Base-by-base conservation (phyloP, 1,140 invertebrate genomes). In the Coelopa frigida region DNA sequence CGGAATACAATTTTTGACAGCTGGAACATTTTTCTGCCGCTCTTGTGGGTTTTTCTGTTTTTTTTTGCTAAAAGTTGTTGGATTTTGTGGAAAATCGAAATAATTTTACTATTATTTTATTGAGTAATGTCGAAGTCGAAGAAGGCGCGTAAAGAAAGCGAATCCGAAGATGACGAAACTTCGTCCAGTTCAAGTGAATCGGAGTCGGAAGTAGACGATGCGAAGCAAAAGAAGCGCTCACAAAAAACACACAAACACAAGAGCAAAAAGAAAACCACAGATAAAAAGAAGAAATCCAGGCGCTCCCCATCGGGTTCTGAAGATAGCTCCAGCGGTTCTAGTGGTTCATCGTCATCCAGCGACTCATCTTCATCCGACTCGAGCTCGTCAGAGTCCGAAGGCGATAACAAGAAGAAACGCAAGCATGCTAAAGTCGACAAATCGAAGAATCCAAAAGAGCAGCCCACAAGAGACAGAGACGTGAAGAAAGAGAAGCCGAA, bases 101-200 rank as follows among this genome's bases (percentile, higher is more conserved):
- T n/a, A n/a, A n/a, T n/a, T n/a, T n/a, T n/a, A n/a, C n/a, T n/a
- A n/a, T n/a, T n/a, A n/a, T n/a, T n/a, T n/a, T n/a, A n/a, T n/a
- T n/a, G n/a, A n/a, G n/a, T n/a, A 27, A 43, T 43, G 41, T 43
- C 41, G 10, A 43, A 43, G 33, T 21, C 41, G 7, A 43, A 43
- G 32, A 42, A 32, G 26, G 20, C 15, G 5, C 15, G 12, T 3
- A 43, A 43, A n/a, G n/a, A n/a, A 32, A 21, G 27, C 23, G 41
- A 43, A 26, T 31, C 41, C 14, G 41, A 43, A 32, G 7, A 14
- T 32, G 41, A 43, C 4, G 41, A 43, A 20, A 32, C 4, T 6
- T 8, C 24, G 12, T n/a, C 5, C 12, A 31, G 8, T 12, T 32
- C 27, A 10, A n/a, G 17, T 3, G 26, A 31, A 21, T 31, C 27